A percentile compares a stretch with the other conserved stretches of the same genome.
These are phyloP conservation scores for Eristalis pertinax DNA, from an alignment of 2,888 invertebrate genomes.

Conservation along the genomic window DNA sequence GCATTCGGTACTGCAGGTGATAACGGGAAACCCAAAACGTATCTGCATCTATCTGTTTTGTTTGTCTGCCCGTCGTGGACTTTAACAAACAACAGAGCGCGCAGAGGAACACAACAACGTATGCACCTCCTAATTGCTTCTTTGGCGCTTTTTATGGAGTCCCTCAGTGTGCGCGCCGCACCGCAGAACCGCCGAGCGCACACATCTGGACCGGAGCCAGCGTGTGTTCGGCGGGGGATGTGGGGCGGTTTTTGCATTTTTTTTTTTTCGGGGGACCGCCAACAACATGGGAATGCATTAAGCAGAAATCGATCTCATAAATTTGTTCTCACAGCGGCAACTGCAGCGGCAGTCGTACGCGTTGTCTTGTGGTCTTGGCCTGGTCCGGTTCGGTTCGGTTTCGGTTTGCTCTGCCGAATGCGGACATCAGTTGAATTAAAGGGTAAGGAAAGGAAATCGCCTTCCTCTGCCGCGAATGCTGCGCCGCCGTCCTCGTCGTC, in stretches of 20 bases:
- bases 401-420: slow-evolving; percentile 53
- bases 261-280: slow-evolving; percentile 57
- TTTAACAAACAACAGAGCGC: slow-evolving; percentile 49
- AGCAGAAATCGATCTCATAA: slow-evolving; percentile 81
- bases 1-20: slow-evolving; percentile 65
- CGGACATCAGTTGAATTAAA: slow-evolving; percentile 63
- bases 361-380: slow-evolving; percentile 58
- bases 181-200: not conserved
- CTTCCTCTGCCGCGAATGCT: not conserved
- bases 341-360: slow-evolving; percentile 40
- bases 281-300: slow-evolving; percentile 81
- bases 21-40: slow-evolving; percentile 64
- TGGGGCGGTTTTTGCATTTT: slow-evolving; percentile 30
- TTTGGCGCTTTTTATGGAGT: slow-evolving; percentile 72
- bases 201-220: slow-evolving; percentile 50
- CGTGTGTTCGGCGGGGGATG: slow-evolving; percentile 41
- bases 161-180: slow-evolving; percentile 1
- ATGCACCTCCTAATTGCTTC: slow-evolving; percentile 81
- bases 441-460: slow-evolving; percentile 61
- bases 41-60: slow-evolving; percentile 55
- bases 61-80: slow-evolving; percentile 50
- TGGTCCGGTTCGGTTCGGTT: slow-evolving; percentile 18
- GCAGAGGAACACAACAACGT: slow-evolving; percentile 79
- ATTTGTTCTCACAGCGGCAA: slow-evolving; percentile 77
- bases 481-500: not conserved